Evolutionary conservation across 2,888 invertebrate genomes (phyloP), one percentile per base, ranked within the genome.

Genomic region (Drosophila suboccidentalis): DNA sequence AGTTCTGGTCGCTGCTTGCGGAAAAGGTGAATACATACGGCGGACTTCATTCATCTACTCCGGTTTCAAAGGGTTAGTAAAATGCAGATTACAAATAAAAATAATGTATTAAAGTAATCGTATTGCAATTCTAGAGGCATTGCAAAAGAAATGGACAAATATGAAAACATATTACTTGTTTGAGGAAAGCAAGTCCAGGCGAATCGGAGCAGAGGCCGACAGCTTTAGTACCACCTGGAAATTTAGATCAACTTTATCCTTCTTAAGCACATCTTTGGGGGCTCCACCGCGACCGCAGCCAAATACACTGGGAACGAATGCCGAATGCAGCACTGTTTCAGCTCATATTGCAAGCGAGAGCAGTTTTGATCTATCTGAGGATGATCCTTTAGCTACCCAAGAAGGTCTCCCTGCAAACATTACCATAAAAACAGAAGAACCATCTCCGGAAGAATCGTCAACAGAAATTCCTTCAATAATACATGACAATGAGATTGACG

Each of bases 121-220:
- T n/a, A 3, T 22, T 57, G 8, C 58, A 4, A 15, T 55, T 62
- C 4, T 32, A 76, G 76, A 76, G 39, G 64, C 71, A 13, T 34
- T 76, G 22, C 76, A 76, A 39, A 76, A 75, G n/a, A 76, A 76
- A 44, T 76, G 76, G 76, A 76, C 76, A 8, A 76, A 76, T 17
- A 76, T 76, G 76, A 76, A 76, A 13, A 76, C 76, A 5, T 76
- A 76, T 13, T 76, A 76, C 38, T 51, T 79, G 32, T 76, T 76
- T 19, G 76, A 76, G n/a, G 76, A 76, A 11, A 79, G 76, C 47
- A 76, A 76, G 62, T 75, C 80, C 3, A 46, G 76, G 8, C 55
- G 71, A 10, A 49, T 79, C 13, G 71, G 64, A 5, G 29, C 46
- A 3, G 76, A 76, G n/a, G 36, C 71, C 0, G 65, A 75, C 38